A percentile compares a stretch with the other conserved stretches of the same genome.
Evolutionary conservation across 2,113 vertebrate genomes (phyloP).

Genomic region (Rhabdornis inornatus): DNA sequence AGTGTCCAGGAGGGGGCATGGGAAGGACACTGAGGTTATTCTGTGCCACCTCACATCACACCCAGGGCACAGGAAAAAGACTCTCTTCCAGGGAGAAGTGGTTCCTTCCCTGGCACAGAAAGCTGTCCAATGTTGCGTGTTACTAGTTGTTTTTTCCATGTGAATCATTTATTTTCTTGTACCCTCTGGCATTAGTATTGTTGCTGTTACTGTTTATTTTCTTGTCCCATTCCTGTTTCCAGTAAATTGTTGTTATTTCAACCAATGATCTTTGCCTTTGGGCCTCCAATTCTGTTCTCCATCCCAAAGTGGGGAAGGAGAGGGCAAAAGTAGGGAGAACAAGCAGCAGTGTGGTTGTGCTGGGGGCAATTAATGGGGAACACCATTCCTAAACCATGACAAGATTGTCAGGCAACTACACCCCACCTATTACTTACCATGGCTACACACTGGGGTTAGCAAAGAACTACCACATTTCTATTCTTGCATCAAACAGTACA

Average conservation of each 20-base stretch:
- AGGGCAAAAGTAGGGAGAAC: background rate
- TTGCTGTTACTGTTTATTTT: background rate
- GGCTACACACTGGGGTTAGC: accelerated
- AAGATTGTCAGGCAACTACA: background rate
- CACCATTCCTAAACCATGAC: background rate
- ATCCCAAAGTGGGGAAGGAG: background rate
- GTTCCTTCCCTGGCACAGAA: background rate
- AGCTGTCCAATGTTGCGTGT: background rate
- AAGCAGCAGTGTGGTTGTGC: background rate
- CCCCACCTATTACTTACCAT: background rate
- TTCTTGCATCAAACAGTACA: background rate
- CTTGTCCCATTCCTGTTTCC: background rate
- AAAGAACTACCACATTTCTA: background rate
- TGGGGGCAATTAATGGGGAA: background rate
- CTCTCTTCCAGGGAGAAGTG: background rate
- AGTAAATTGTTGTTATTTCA: background rate
- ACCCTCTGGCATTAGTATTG: background rate
- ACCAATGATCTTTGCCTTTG: background rate
- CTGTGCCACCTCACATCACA: background rate
- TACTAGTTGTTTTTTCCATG: too few relatives aligned
- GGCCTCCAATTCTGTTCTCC: background rate
- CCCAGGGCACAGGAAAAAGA: background rate
- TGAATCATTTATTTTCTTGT: accelerated
- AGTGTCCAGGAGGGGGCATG: background rate
- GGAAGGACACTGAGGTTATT: background rate